Evolutionary conservation across 2,113 vertebrate genomes (phyloP).

Genomic region (Indicator indicator): DNA sequence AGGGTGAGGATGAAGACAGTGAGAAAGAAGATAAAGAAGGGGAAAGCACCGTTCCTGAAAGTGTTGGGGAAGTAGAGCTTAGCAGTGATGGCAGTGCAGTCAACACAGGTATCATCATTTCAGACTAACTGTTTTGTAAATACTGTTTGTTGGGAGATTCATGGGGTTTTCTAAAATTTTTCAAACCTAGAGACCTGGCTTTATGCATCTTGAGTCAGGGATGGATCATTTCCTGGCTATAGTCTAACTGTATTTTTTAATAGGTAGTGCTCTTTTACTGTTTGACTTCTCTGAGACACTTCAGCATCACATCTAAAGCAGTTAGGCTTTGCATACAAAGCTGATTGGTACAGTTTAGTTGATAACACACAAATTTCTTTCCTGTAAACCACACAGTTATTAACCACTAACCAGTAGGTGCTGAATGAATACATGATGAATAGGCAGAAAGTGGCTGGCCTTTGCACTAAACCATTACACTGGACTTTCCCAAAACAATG

Average conservation of each 20-base stretch:
- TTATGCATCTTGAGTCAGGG: neutral
- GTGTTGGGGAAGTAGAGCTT: slow-evolving; percentile 78
- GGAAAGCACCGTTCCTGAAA: slow-evolving; percentile 74
- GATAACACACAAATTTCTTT: neutral
- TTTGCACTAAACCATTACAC: too few relatives aligned
- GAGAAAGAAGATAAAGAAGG: slow-evolving; percentile 85
- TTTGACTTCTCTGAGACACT: neutral
- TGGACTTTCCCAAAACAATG: neutral
- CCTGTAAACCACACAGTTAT: neutral
- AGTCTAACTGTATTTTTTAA: neutral
- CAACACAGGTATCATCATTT: slow-evolving; percentile 84
- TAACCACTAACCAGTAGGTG: neutral
- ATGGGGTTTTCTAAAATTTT: neutral
- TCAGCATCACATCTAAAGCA: neutral
- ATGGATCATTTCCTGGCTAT: neutral
- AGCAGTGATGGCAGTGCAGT: slow-evolving; percentile 86
- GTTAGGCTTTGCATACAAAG: neutral
- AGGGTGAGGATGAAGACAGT: slow-evolving; percentile 94
- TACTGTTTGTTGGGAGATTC: neutral
- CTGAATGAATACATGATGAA: neutral
- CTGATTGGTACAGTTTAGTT: neutral
- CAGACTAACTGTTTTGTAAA: neutral
- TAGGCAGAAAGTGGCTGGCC: neutral
- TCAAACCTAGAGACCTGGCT: rapidly evolving
- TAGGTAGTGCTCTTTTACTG: neutral